A percentile compares a stretch with the other conserved stretches of the same genome.
Conservation (phyloP, 30 jellyfish, hydroid and myxozoan genomes). For the Pseudorhiza aurosa region DNA sequence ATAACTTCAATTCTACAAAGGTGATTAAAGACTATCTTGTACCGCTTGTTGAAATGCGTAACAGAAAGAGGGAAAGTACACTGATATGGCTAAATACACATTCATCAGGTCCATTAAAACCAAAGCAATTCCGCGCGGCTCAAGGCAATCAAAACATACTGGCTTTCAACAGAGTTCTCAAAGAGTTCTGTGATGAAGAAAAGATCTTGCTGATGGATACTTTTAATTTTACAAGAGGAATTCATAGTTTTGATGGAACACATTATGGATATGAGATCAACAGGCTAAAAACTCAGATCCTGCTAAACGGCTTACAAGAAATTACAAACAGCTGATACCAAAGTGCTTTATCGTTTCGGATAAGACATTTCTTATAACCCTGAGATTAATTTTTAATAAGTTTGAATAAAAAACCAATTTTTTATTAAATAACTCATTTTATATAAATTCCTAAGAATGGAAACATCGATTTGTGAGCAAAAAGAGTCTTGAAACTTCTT, state of each 20-base stretch:
- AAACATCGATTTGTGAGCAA: no score
- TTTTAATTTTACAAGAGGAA: constrained; percentile 80
- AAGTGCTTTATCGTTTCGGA: no score
- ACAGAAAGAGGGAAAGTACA: background rate
- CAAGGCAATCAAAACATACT: constrained; percentile 75
- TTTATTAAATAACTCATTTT: no score
- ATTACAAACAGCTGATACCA: background rate
- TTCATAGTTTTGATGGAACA: constrained; percentile 97
- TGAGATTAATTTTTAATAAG: no score
- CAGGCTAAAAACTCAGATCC: constrained; percentile 65
- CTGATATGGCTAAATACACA: constrained; percentile 92
- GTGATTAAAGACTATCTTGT: constrained; percentile 60
- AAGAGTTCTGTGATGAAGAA: constrained; percentile 58
- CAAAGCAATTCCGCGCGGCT: constrained; percentile 62
- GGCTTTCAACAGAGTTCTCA: constrained; percentile 45
- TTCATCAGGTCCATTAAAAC: constrained; percentile 89
- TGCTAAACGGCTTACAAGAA: constrained; percentile 66
- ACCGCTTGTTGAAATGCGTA: constrained; percentile 53
- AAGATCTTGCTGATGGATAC: constrained; percentile 70
- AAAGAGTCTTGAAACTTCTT: no score
- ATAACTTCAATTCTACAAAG: constrained; percentile 70
- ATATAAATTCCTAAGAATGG: no score
- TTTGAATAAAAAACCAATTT: no score
- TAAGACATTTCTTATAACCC: no score
- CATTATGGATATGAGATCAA: constrained; percentile 91